A percentile compares a stretch with the other conserved stretches of the same genome.
Conservation (phyloP, 2,113 vertebrate species). For the Myotis lucifugus region DNA sequence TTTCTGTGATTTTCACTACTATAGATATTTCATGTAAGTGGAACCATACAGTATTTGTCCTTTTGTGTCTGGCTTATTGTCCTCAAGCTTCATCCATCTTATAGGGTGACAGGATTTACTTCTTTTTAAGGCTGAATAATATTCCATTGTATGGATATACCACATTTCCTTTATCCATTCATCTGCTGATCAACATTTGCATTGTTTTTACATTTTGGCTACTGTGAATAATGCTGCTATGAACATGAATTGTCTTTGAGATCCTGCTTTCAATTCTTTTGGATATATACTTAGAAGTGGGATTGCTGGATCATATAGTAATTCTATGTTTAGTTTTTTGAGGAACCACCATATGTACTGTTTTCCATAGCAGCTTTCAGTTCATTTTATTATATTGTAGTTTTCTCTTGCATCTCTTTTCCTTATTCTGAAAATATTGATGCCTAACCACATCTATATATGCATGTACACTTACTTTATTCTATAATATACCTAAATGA, state of each 20-base stretch:
- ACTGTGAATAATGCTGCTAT: background rate
- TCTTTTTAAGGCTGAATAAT: background rate
- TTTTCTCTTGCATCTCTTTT: background rate
- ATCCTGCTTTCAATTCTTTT: background rate
- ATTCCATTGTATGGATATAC: background rate
- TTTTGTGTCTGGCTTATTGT: background rate
- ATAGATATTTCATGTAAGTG: background rate
- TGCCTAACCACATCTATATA: background rate
- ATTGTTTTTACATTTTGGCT: background rate
- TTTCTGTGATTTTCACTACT: background rate
- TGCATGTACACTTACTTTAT: background rate
- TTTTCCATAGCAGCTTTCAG: background rate
- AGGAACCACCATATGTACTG: background rate
- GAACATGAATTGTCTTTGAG: background rate
- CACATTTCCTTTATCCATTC: background rate
- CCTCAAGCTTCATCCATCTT: background rate
- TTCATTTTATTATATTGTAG: background rate
- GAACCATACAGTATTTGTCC: background rate
- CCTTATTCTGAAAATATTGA: background rate
- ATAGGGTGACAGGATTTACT: background rate
- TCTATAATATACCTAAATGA: background rate
- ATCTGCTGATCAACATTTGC: background rate
- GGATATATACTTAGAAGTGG: background rate
- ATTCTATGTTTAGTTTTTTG: background rate
- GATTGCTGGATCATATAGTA: background rate